Evolutionary conservation across 2,113 vertebrate genomes (phyloP), one percentile per base, ranked within the genome.

Genomic region (Triplophysa rosa): DNA sequence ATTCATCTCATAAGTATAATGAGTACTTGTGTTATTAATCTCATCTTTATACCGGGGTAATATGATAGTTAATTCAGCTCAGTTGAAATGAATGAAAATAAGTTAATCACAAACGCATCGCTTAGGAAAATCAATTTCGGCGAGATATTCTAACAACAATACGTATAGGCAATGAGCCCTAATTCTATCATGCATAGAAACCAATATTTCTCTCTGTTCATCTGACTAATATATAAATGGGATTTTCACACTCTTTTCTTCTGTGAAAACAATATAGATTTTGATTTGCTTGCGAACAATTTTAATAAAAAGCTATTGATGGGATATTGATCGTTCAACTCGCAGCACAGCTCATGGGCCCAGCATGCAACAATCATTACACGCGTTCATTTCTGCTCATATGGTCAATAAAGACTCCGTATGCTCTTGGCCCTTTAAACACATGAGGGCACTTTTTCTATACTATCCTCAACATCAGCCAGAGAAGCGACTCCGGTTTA

Each of bases 231-330:
- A 84, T 71, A 89, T 83, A 87, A 86, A 91, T 84, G 90, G 89
- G 90, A 85, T 87, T 87, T 89, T 89, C 90, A 90, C 89, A 89
- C 78, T 79, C 70, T 84, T 85, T 86, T 81, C 69, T 81, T 73
- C 73, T 88, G 87, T 87, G 87, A 92, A 90, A 93, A 91, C 89
- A 90, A 87, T 90, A 94, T 94, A 88, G 92, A 93, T 94, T 92
- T 93, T 91, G 90, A 92, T 92, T 91, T 89, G 90, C 90, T 90
- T 78, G 88, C 91, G 91, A 93, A 93, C 90, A 92, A 92, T 93
- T 94, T 94, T 94, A 94, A 94, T 93, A 93, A 93, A 94, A 93
- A 93, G 90, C 85, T 90, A 93, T 94, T 86, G 93, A 94, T 93
- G 87, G 88, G 84, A 83, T 84, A 91, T 93, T 83, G 90, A 92